Base-by-base conservation (phyloP, 2,888 invertebrate genomes). In the Vesta saturnalis region DNA sequence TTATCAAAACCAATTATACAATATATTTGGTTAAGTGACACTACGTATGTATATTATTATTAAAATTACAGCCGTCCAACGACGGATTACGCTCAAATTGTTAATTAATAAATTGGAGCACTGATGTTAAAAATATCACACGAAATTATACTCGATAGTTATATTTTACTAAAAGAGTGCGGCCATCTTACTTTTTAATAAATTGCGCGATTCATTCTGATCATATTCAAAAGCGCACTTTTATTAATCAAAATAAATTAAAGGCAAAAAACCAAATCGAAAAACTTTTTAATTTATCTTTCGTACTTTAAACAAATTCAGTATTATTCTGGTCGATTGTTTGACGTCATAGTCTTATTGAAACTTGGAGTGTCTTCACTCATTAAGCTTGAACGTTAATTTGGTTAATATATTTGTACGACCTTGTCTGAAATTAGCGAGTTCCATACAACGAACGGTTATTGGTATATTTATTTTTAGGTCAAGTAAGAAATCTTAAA, bases 1-100 rank as follows among this genome's bases (percentile, higher is more conserved):
- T 83, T 83, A 83, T 83, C 83, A 83, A 80, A 83, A 82, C 82
- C 83, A 83, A 83, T 83, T 83, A 83, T 82, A 83, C 82, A 82
- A 82, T 83, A 79, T 81, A 83, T 79, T 81, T 79, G 74, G 80
- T 83, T 82, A 83, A 82, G 82, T 82, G 82, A 82, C 81, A 81
- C 82, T 80, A 78, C 80, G 79, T 79, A 77, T 80, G 74, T 74
- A 72, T 76, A 81, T 81, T 82, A 81, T 80, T 81, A 83, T 82
- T 82, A 81, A 82, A 82, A 82, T 82, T 82, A 81, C 81, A 79
- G 80, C 78, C 79, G 80, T 74, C 79, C 80, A 79, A 78, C 81
- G 80, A 79, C 79, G 78, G 79, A 80, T 80, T 81, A 81, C 77
- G 78, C 77, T 79, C 77, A 79, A 79, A 82, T 81, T 80, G 80